A percentile compares a stretch with the other conserved stretches of the same genome.
Conservation (phyloP, 2,888 invertebrate species). For the Mamestra brassicae region DNA sequence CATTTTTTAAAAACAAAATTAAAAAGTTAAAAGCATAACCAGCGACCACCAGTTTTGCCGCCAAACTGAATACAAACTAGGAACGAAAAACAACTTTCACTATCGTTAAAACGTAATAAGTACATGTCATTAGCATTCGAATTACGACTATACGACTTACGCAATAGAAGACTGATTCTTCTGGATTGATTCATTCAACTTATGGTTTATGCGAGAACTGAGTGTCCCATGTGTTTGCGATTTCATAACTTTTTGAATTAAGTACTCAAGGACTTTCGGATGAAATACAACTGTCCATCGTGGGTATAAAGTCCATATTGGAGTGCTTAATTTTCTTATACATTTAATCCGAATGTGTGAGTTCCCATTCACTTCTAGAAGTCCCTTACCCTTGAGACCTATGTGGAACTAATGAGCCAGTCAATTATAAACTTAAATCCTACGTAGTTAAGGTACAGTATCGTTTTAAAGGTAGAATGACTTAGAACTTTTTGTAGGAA, state of each 20-base stretch:
- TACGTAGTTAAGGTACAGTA: fast-evolving
- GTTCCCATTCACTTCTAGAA: constrained; percentile 77
- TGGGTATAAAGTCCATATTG: constrained; percentile 33
- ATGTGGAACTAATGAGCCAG: constrained; percentile 38
- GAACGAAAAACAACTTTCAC: constrained; percentile 71
- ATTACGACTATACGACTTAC: constrained; percentile 56
- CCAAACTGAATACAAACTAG: constrained; percentile 81
- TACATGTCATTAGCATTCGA: constrained; percentile 61
- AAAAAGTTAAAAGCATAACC: constrained; percentile 58
- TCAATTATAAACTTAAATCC: constrained; percentile 32
- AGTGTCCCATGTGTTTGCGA: constrained; percentile 67
- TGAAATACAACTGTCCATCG: constrained; percentile 48
- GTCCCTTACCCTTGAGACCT: constrained; percentile 57
- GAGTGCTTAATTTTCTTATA: constrained; percentile 29
- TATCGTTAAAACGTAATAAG: constrained; percentile 73
- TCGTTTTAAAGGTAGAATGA: constrained; percentile 3
- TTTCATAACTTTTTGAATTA: constrained; percentile 70
- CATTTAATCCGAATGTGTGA: constrained; percentile 68
- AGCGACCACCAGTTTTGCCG: constrained; percentile 76
- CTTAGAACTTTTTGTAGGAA: constrained; percentile 38
- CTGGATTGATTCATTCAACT: constrained; percentile 60
- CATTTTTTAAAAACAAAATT: constrained; percentile 36
- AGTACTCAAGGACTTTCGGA: constrained; percentile 59
- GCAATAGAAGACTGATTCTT: constrained; percentile 59
- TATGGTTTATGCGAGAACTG: constrained; percentile 43